Base-by-base conservation (phyloP, 2,888 invertebrate genomes). In the Thymelicus sylvestris region DNA sequence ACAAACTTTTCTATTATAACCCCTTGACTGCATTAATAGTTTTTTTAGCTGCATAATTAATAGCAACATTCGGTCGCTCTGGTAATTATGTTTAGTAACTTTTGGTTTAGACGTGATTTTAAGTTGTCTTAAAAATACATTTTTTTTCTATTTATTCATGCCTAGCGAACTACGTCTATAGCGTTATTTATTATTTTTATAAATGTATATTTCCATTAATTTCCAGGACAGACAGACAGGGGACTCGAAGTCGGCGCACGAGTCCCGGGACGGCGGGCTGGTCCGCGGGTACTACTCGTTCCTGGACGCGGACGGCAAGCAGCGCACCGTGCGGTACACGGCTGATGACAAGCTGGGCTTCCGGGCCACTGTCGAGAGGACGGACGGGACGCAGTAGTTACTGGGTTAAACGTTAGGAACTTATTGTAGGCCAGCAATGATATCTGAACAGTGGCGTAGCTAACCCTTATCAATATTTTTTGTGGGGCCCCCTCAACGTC, bases 231-330 rank as follows among this genome's bases (percentile, higher is more conserved):
- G 84, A 66, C 73, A 72, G 13, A 88, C 89, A 0, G 90, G 90
- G 0, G 91, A 90, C 76, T 78, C 79, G 2, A 90, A 90, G 71
- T 79, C 86, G 0, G 87, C 84, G 0, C 87, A 88, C 5, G 90
- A 90, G 75, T 65, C 80, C 0, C 77, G 87, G 0, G 81, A 84
- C 5, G 89, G 86, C 0, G 87, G 80, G 41, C 74, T 76, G 0
- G 90, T 91, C 4, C 79, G 77, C 0, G 93, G 93, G 0, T 92
- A 79, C 84, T 93, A 92, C 83, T 84, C 86, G 19, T 87, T 89
- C 78, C 31, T 83, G 38, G 91, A 90, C 70, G 77, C 89, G 0
- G 89, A 90, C 55, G 93, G 93, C 2, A 83, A 85, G 64, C 86
- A 83, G 39, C 82, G 90, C 39, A 88, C 87, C 0, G 91, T 93